Evolutionary conservation across 2,888 invertebrate species (phyloP).

Genomic region (Latrodectus elegans): DNA sequence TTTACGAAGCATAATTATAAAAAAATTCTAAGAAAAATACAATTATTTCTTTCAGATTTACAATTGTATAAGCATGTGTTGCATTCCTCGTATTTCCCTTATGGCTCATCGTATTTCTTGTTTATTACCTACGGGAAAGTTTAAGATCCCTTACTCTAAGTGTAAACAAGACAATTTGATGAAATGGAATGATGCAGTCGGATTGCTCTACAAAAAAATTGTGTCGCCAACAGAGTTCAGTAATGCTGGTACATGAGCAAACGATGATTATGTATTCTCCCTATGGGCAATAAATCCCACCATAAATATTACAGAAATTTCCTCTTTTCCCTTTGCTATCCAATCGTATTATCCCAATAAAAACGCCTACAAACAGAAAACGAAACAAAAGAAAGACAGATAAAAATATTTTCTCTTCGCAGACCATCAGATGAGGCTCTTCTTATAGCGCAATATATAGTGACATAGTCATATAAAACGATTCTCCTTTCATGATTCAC

Average conservation of each 20-base stretch:
- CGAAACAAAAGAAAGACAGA: constrained; percentile 8
- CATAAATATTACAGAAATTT: constrained; percentile 62
- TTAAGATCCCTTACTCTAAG: not conserved
- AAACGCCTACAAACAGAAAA: constrained; percentile 22
- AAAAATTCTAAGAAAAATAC: too few relatives aligned
- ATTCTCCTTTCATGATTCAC: constrained; percentile 66
- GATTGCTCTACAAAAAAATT: constrained; percentile 40
- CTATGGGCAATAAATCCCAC: constrained; percentile 62
- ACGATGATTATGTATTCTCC: constrained; percentile 36
- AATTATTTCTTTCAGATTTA: too few relatives aligned
- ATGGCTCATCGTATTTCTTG: not conserved
- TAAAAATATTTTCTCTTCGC: constrained; percentile 27
- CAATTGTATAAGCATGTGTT: not conserved
- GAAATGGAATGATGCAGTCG: constrained; percentile 15
- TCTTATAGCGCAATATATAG: constrained; percentile 57
- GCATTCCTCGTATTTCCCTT: not conserved
- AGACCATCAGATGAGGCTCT: constrained; percentile 35
- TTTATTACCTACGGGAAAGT: not conserved
- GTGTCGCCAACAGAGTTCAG: constrained; percentile 21
- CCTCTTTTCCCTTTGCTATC: constrained; percentile 38
- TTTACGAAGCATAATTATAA: too few relatives aligned
- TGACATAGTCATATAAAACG: constrained; percentile 67
- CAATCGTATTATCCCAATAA: constrained; percentile 64
- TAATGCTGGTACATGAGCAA: constrained; percentile 12
- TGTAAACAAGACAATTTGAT: constrained; percentile 47